A percentile compares a stretch with the other conserved stretches of the same genome.
Conservation (phyloP, 2,113 vertebrate genomes). For the Lethenteron reissneri region DNA sequence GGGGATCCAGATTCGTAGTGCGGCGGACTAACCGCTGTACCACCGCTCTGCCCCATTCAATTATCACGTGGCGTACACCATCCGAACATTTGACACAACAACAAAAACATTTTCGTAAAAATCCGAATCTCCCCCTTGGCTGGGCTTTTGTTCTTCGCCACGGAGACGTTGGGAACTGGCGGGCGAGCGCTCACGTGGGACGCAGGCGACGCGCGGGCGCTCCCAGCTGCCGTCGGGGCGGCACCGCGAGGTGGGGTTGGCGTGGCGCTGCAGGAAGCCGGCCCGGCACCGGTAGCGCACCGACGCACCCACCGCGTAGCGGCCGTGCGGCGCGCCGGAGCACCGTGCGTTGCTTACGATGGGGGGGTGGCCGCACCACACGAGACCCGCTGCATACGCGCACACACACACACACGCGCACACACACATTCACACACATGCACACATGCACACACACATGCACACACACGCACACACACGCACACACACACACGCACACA, state of each 20-base stretch:
- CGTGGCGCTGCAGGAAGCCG: conserved; percentile 51
- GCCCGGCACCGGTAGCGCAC: conserved; percentile 59
- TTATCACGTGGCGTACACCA: too few relatives aligned
- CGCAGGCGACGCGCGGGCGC: conserved; percentile 56
- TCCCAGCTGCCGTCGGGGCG: conserved; percentile 61
- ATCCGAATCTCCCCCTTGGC: too few relatives aligned
- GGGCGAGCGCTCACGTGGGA: conserved; percentile 28
- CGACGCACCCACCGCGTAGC: conserved; percentile 49
- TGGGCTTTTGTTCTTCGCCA: too few relatives aligned
- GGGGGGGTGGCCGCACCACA: conserved; percentile 50
- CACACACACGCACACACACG: neutral
- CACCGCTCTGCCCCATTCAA: too few relatives aligned
- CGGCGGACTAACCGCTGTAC: too few relatives aligned
- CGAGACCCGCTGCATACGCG: conserved; percentile 17
- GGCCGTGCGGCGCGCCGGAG: conserved; percentile 41
- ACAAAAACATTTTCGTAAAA: too few relatives aligned
- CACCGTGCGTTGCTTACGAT: conserved; percentile 40
- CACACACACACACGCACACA: neutral
- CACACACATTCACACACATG: neutral
- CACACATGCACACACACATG: neutral
- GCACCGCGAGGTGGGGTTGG: conserved; percentile 48
- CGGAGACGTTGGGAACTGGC: too few relatives aligned
- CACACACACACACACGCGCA: neutral
- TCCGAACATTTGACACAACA: too few relatives aligned
- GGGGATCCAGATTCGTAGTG: too few relatives aligned